Evolutionary conservation across 1,140 invertebrate genomes (phyloP).

Genomic region (Latrodectus geometricus): DNA sequence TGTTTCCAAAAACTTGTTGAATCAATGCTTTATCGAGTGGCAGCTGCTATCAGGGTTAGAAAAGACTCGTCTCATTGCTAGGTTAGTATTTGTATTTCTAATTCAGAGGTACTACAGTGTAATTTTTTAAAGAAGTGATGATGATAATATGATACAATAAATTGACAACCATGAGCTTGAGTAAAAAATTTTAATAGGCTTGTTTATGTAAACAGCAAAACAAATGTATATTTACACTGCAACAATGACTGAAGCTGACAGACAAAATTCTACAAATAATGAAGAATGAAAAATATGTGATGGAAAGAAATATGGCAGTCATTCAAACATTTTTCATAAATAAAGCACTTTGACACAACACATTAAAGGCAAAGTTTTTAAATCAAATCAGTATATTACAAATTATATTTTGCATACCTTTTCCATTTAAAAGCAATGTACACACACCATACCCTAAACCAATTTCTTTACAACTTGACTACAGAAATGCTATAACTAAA

Average conservation of each 20-base stretch:
- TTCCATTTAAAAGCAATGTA: not conserved
- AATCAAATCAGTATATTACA: not conserved
- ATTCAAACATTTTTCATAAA: slow-evolving; percentile 29
- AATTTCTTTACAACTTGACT: not conserved
- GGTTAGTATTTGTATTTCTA: too few species aligned
- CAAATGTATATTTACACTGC: slow-evolving; percentile 47
- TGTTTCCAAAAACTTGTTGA: too few species aligned
- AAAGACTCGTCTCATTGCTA: too few species aligned
- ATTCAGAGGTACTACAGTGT: too few species aligned
- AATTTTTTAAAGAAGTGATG: too few species aligned
- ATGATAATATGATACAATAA: not conserved
- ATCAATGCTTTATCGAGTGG: too few species aligned
- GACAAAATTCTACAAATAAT: slow-evolving; percentile 25
- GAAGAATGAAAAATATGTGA: not conserved
- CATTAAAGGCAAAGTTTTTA: not conserved
- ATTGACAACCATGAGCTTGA: slow-evolving; percentile 1
- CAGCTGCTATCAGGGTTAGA: too few species aligned
- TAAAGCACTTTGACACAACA: slow-evolving; percentile 28
- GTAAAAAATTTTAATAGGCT: slow-evolving; percentile 56
- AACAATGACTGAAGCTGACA: slow-evolving; percentile 33
- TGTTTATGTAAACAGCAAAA: slow-evolving; percentile 45
- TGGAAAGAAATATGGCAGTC: slow-evolving; percentile 43
- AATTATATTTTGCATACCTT: not conserved
- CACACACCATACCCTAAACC: not conserved
- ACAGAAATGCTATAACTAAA: not conserved